phyloP scores from a whole-genome alignment of 2,113 vertebrate genomes.

The Cairina moschata region DNA sequence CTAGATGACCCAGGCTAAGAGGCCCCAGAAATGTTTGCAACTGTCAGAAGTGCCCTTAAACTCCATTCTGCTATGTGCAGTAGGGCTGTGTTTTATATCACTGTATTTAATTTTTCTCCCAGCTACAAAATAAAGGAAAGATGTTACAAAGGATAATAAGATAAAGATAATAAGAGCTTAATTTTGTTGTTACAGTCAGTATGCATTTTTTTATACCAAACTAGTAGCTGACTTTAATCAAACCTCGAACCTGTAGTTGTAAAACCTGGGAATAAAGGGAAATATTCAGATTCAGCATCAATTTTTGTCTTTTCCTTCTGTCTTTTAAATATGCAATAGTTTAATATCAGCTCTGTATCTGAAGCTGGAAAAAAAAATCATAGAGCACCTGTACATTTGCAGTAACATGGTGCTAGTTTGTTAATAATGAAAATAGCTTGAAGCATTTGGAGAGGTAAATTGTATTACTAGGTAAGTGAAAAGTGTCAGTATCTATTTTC shows the following conservation, averaged over 20 bases:
- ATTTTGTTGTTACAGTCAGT: background rate
- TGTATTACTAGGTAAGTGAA: background rate
- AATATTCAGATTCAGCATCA: background rate
- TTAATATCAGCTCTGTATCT: background rate
- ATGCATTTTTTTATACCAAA: background rate
- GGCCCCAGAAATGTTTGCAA: background rate
- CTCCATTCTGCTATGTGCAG: background rate
- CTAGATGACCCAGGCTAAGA: background rate
- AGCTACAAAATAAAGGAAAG: background rate
- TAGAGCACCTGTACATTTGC: background rate
- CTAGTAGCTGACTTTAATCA: background rate
- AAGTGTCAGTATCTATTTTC: slow-evolving; percentile 23
- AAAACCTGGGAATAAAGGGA: background rate
- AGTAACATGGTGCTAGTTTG: background rate
- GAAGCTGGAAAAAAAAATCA: background rate
- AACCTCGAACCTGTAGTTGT: background rate
- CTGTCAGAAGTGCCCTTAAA: background rate
- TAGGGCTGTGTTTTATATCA: background rate
- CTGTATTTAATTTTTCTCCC: background rate
- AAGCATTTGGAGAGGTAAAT: slow-evolving; percentile 3
- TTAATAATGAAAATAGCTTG: slow-evolving; percentile 23
- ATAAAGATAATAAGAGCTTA: background rate
- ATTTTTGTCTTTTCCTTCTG: background rate
- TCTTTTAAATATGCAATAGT: background rate
- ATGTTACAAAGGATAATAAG: background rate